Evolutionary conservation across 2,888 invertebrate species (phyloP), one percentile per base, ranked within the genome.

Genomic region (Drosophila atroscutellata): DNA sequence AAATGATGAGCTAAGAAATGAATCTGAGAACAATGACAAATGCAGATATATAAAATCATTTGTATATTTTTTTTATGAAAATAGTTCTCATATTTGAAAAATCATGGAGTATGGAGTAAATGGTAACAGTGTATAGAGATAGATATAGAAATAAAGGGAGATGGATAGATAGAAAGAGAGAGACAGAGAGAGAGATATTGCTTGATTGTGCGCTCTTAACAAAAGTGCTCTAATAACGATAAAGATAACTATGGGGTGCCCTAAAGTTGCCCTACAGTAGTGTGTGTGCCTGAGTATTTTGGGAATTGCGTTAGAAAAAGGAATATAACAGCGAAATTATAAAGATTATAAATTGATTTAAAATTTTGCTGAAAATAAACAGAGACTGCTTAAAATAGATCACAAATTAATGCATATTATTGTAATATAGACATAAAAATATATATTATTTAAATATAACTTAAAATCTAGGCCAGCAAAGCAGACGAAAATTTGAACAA

Each of bases 401-500:
- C 60, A 80, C 73, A 77, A 50, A 64, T 78, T 70, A 75, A 62
- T 56, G 60, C 72, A 73, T 62, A 63, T 87, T 83, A 74, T 51
- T 57, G 39, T 65, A 79, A 74, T 70, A 66, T 65, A 84, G 49
- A 63, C 61, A 71, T 86, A 83, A 28, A 52, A 34, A 56, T 50
- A 52, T 52, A 58, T 55, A 70, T 45, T 28, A 45, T 54, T 50
- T 70, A 78, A 50, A n/a, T 18, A n/a, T 58, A 55, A 58, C 89
- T 89, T 89, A 81, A 24, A 8, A 50, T n/a, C 37, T 76, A 83
- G 49, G 71, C 77, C 70, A 62, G 60, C 72, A 65, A 45, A 61
- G 61, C 77, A 85, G 75, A 85, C 61, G 26, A 77, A 78, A 77
- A 89, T 87, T 87, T 85, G 89, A 85, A 89, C 86, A 86, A 83